A percentile compares a stretch with the other conserved stretches of the same genome.
Evolutionary conservation across 2,888 invertebrate genomes (phyloP).

Genomic region (Lasioglossum morio): DNA sequence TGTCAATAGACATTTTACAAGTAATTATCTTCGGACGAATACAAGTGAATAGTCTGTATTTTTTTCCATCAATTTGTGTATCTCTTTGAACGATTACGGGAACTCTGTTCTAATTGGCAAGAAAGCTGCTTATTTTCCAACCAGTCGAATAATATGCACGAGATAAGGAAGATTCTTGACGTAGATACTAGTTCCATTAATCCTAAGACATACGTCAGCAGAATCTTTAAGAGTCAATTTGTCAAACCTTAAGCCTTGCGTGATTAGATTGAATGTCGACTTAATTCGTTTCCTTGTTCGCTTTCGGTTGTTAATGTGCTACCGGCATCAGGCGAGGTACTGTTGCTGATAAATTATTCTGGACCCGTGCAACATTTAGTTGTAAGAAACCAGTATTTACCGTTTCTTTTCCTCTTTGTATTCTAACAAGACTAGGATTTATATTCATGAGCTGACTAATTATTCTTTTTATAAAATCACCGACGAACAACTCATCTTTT

Average conservation of each 20-base stretch:
- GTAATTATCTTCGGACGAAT: neutral
- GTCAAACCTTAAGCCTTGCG: neutral
- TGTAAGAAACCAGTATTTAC: neutral
- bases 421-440: neutral
- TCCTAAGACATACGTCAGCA: neutral
- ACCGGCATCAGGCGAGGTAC: neutral
- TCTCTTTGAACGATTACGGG: neutral
- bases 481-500: neutral
- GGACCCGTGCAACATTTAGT: neutral
- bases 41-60: neutral
- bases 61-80: neutral
- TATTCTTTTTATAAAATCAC: neutral
- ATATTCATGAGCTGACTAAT: neutral
- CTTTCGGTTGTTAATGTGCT: conserved; percentile 5
- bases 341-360: neutral
- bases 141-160: neutral
- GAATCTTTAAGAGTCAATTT: conserved; percentile 11
- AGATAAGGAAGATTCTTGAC: neutral
- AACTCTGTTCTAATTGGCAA: neutral
- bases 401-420: neutral
- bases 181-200: neutral
- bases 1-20: neutral
- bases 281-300: conserved; percentile 10
- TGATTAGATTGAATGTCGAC: neutral
- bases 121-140: neutral